Percentiles rank a stretch among this genome's conserved stretches.
Evolutionary conservation across 30 jellyfish, hydroid and myxozoan genomes (phyloP).

Genomic region (Hydractinia echinata): DNA sequence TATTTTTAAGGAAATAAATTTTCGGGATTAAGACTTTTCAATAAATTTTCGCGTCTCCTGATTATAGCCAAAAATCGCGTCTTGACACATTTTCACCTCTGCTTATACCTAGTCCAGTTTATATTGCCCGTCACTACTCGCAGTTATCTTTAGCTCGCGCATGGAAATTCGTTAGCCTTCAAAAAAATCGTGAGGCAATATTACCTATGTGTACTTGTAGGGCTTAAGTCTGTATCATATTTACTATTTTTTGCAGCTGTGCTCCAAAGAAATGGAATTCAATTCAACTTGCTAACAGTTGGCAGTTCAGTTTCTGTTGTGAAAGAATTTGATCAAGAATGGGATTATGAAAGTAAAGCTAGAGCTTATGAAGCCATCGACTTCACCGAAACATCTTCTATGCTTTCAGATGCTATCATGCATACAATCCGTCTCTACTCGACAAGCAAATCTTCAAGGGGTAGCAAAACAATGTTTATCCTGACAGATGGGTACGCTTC

Average conservation of each 20-base stretch:
- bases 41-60: too few relatives aligned
- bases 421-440: conserved; percentile 7
- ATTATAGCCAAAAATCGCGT: too few relatives aligned
- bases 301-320: neutral
- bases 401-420: neutral
- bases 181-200: too few relatives aligned
- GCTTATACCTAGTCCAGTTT: too few relatives aligned
- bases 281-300: neutral
- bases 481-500: conserved; percentile 29
- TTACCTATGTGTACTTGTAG: too few relatives aligned
- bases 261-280: neutral
- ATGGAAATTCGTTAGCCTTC: too few relatives aligned
- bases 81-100: too few relatives aligned
- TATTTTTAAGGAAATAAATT: too few relatives aligned
- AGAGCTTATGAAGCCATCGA: conserved; percentile 10
- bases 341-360: conserved; percentile 16
- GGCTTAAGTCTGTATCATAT: too few relatives aligned
- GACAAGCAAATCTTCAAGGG: neutral
- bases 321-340: neutral
- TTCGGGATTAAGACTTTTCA: too few relatives aligned
- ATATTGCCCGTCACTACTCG: too few relatives aligned
- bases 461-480: neutral
- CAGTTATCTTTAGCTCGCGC: too few relatives aligned
- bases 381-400: neutral
- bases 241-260: conserved; percentile 5